A percentile compares a stretch with the other conserved stretches of the same genome.
Conservation (phyloP, 2,797 vertebrate genomes). For the Euthynnus affinis region DNA sequence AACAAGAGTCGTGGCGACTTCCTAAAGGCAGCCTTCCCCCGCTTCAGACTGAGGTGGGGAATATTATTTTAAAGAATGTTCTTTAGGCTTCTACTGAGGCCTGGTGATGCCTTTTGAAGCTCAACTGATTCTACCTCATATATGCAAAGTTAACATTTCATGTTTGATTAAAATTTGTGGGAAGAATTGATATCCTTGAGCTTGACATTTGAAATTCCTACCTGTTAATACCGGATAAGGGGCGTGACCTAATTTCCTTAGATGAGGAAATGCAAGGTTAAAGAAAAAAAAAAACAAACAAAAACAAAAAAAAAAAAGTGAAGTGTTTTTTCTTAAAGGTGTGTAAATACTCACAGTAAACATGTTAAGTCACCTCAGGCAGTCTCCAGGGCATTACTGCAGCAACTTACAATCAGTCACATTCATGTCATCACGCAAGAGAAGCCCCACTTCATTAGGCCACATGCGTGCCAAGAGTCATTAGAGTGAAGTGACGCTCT, state of each 20-base stretch:
- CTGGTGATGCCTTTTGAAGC: background rate
- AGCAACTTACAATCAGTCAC: conserved; percentile 26
- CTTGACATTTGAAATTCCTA: background rate
- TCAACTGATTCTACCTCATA: background rate
- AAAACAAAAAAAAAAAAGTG: conserved; percentile 11
- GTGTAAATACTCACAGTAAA: conserved; percentile 36
- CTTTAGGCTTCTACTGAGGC: background rate
- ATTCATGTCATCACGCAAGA: conserved; percentile 32
- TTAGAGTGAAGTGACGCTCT: conserved; percentile 45
- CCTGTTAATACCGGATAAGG: background rate
- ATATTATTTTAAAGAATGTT: conserved; percentile 31
- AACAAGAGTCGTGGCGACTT: conserved; percentile 46
- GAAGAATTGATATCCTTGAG: background rate
- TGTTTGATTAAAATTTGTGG: conserved; percentile 15
- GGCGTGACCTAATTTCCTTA: background rate
- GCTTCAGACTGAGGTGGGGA: conserved; percentile 27
- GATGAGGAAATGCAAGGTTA: background rate
- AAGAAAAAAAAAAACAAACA: conserved; percentile 11
- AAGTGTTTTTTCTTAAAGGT: background rate
- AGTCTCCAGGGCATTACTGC: background rate
- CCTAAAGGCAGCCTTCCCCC: conserved; percentile 35
- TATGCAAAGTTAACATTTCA: conserved; percentile 9
- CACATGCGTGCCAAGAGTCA: conserved; percentile 46
- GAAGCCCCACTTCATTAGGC: conserved; percentile 59
- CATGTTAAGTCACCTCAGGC: conserved; percentile 26